Base-by-base conservation (phyloP, 2,888 invertebrate species). In the Dicyrtomina minuta region DNA sequence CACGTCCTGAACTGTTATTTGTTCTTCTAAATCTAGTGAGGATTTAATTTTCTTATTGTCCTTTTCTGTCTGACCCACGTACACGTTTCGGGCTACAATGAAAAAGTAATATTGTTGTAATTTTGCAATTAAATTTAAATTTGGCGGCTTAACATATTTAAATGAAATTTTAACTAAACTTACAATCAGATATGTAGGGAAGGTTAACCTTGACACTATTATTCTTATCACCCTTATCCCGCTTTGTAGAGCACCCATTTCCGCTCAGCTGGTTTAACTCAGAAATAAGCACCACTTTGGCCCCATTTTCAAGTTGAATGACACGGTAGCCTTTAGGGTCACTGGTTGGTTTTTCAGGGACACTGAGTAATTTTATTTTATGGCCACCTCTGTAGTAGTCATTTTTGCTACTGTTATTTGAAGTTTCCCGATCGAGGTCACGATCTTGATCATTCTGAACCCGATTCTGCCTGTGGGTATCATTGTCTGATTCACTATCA, bases 131-230 rank as follows among this genome's bases (percentile, higher is more conserved):
- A n/a, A 33, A 10, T 51, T 3, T 17, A n/a, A 51, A 22, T 51
- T 17, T 51, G 15, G 20, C 20, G n/a, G 15, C 5, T 17, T 17
- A 4, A 17, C 20, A 51, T 17, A 10, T 51, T 20, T 17, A 2
- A 17, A n/a, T 51, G 20, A 20, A 17, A 22, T 17, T 12, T 8
- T 1, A 51, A 51, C 8, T 51, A 39, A 15, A 26, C 27, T 59
- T 59, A 49, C 59, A 67, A 39, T 67, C 59, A 27, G 67, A 67
- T n/a, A 67, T 59, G 58, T 67, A 67, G 5, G 67, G 67, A 1
- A 67, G 24, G 8, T 20, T 22, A 20, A 67, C 27, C 27, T 59
- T 43, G n/a, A 24, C 17, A 26, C 43, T 46, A 33, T 4, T 46
- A 33, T 4, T 17, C 26, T 26, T n/a, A 24, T 24, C 10, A 24